Evolutionary conservation across 2,888 invertebrate genomes (phyloP).

Genomic region (Drosophila quinaria): DNA sequence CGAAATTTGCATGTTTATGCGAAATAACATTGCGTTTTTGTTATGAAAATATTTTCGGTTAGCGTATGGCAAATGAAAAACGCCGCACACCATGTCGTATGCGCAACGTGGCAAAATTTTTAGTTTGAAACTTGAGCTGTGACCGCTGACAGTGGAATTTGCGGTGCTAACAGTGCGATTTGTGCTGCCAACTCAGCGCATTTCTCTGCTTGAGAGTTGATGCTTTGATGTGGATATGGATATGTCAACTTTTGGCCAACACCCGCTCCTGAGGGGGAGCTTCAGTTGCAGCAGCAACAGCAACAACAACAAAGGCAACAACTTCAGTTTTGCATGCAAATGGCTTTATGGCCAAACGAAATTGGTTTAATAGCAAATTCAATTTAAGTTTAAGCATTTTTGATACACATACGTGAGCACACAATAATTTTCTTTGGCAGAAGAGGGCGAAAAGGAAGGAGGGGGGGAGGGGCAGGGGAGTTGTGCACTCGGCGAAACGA

Average conservation of each 20-base stretch:
- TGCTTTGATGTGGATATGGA: constrained; percentile 46
- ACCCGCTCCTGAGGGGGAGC: constrained; percentile 2
- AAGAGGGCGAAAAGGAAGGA: constrained; percentile 6
- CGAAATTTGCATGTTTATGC: constrained; percentile 80
- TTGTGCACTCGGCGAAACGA: constrained; percentile 65
- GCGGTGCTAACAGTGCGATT: constrained; percentile 54
- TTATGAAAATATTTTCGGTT: constrained; percentile 59
- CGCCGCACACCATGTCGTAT: constrained; percentile 49
- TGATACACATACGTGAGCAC: constrained; percentile 66
- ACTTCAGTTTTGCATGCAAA: constrained; percentile 56
- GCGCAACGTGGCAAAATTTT: constrained; percentile 49
- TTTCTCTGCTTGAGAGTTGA: constrained; percentile 8
- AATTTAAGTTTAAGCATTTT: constrained; percentile 72
- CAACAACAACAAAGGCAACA: constrained; percentile 3
- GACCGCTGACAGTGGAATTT: constrained; percentile 18
- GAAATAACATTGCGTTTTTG: constrained; percentile 67
- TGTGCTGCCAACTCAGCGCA: constrained; percentile 57
- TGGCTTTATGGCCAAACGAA: constrained; percentile 56
- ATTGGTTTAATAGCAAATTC: constrained; percentile 78
- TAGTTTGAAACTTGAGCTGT: constrained; percentile 33
- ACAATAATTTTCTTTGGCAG: constrained; percentile 37
- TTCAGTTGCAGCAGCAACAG: constrained; percentile 23
- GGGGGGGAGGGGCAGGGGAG: not conserved
- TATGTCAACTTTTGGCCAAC: constrained; percentile 47
- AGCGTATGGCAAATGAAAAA: constrained; percentile 10